Percentiles rank a stretch among this genome's conserved stretches.
Conservation (phyloP, 2,797 vertebrate species). For the Sebastes alutus region DNA sequence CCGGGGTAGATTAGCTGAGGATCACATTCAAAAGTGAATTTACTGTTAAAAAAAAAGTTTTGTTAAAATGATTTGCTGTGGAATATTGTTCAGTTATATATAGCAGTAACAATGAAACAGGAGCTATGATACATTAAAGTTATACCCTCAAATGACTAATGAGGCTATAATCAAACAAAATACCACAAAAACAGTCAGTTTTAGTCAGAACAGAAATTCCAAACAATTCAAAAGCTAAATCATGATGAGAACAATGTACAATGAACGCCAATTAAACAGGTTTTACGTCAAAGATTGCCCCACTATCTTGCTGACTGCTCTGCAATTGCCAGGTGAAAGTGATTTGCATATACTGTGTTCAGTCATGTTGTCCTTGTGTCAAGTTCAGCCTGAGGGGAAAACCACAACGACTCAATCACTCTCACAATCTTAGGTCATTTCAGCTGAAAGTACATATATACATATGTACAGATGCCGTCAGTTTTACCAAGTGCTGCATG, state of each 20-base stretch:
- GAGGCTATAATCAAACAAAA: background rate
- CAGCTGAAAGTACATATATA: background rate
- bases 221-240: background rate
- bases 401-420: background rate
- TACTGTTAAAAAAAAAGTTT: background rate
- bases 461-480: background rate
- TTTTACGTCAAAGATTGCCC: too few species aligned
- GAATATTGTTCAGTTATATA: background rate
- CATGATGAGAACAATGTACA: background rate
- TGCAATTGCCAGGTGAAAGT: background rate
- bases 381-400: constrained; percentile 8
- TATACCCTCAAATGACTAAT: background rate
- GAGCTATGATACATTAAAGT: background rate
- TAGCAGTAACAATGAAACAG: background rate
- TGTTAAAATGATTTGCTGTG: background rate
- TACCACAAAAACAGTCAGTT: background rate
- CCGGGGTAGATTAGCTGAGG: background rate
- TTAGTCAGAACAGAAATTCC: background rate
- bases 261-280: background rate
- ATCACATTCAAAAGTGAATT: background rate
- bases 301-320: background rate
- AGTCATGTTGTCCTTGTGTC: background rate
- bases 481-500: background rate
- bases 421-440: background rate
- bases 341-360: constrained; percentile 58